A percentile compares a stretch with the other conserved stretches of the same genome.
Conservation (phyloP, 2,113 vertebrate species). For the Hassar affinis region DNA sequence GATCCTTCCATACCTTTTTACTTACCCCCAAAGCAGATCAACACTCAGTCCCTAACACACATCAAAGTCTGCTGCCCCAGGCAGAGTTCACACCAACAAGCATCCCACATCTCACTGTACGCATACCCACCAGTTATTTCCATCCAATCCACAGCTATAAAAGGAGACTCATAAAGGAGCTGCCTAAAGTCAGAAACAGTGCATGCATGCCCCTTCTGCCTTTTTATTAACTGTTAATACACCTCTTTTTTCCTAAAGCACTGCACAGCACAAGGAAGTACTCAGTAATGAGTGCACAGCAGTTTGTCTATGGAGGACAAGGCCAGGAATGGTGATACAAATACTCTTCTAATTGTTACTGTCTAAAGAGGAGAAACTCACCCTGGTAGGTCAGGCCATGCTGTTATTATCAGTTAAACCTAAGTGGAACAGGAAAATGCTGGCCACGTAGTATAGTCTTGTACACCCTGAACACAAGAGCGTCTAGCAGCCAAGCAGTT, state of each 20-base stretch:
- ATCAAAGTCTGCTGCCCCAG: conserved; percentile 32
- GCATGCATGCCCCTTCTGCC: conserved; percentile 20
- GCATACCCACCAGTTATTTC: conserved; percentile 8
- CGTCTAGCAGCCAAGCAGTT: background rate
- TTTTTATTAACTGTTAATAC: background rate
- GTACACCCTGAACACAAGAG: background rate
- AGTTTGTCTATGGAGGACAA: conserved; percentile 20
- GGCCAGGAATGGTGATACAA: conserved; percentile 7
- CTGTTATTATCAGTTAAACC: conserved; percentile 36
- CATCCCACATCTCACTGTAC: background rate
- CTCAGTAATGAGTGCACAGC: conserved; percentile 16
- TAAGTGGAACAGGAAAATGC: conserved; percentile 11
- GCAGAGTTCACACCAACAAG: conserved; percentile 28
- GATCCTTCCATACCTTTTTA: conserved; percentile 36
- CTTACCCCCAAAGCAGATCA: conserved; percentile 34
- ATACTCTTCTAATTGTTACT: conserved; percentile 32
- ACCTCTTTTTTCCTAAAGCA: background rate
- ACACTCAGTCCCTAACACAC: conserved; percentile 26
- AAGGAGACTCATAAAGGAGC: background rate
- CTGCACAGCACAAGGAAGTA: conserved; percentile 26
- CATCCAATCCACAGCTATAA: background rate
- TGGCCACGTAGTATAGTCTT: background rate
- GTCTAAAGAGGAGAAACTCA: conserved; percentile 22
- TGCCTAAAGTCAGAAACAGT: conserved; percentile 11
- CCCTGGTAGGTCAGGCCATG: conserved; percentile 34